These are phyloP conservation scores for Onchidella celtica DNA, from an alignment of 2,888 invertebrate genomes.

Conservation along the genomic window DNA sequence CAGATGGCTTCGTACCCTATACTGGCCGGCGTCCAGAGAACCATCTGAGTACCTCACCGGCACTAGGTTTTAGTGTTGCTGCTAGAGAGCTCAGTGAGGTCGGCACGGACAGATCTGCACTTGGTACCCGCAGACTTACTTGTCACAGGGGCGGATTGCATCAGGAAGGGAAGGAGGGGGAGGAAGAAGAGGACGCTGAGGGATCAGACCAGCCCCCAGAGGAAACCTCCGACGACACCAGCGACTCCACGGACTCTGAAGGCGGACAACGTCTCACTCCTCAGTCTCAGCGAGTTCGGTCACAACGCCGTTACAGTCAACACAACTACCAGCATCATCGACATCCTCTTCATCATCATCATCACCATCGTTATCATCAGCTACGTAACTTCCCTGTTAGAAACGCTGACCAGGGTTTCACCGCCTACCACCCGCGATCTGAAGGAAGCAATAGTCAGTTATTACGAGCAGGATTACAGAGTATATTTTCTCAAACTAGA, in stretches of 20 bases:
- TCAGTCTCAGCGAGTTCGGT: not conserved
- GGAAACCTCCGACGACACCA: not conserved
- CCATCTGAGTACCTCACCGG: not conserved
- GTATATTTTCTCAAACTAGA: not conserved
- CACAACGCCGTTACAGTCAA: not conserved
- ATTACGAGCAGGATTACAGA: not conserved
- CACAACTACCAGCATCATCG: too few relatives aligned
- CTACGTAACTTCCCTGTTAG: too few relatives aligned
- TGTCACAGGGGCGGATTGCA: not conserved
- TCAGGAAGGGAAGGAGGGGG: not conserved
- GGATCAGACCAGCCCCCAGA: not conserved
- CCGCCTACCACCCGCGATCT: too few relatives aligned
- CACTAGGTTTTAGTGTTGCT: not conserved
- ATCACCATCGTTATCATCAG: not conserved
- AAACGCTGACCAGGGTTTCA: not conserved
- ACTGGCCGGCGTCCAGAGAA: slow-evolving; percentile 18
- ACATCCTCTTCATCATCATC: too few relatives aligned
- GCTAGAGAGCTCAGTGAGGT: not conserved
- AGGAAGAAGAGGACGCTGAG: not conserved
- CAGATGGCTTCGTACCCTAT: slow-evolving; percentile 28
- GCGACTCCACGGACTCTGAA: not conserved
- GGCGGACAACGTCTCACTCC: not conserved
- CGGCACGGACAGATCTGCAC: not conserved
- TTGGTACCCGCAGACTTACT: not conserved
- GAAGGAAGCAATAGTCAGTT: not conserved